A percentile compares a stretch with the other conserved stretches of the same genome.
phyloP scores from a whole-genome alignment of 2,888 invertebrate species.

The Tenthredo amoena region DNA sequence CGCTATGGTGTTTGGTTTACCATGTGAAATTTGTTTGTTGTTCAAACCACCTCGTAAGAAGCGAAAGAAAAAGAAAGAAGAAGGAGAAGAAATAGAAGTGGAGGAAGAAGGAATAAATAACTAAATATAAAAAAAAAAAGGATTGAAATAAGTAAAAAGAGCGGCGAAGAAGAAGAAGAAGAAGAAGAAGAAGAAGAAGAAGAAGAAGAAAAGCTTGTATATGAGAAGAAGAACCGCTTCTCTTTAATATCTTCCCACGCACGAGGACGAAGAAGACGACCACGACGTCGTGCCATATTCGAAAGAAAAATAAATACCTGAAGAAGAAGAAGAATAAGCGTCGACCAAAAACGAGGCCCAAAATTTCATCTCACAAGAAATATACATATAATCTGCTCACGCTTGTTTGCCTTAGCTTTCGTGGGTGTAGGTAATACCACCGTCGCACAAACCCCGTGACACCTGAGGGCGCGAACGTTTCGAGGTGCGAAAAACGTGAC shows the following conservation, averaged over 20 bases:
- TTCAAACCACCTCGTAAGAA: neutral
- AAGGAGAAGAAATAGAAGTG: neutral
- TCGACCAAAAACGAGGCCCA: neutral
- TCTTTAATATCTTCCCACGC: slow-evolving; percentile 24
- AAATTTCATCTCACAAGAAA: slow-evolving; percentile 11
- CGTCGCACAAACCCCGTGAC: neutral
- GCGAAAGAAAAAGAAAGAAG: neutral
- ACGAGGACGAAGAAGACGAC: neutral
- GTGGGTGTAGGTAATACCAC: slow-evolving; percentile 10
- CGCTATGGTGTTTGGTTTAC: neutral
- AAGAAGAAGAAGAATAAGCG: neutral
- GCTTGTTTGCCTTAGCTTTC: neutral
- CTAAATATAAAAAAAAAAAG: slow-evolving; percentile 33
- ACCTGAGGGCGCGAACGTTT: neutral
- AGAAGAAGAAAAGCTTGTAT: neutral
- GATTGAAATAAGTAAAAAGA: slow-evolving; percentile 10
- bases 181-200: slow-evolving; percentile 7
- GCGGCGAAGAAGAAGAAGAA: slow-evolving; percentile 21
- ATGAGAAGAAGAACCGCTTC: neutral
- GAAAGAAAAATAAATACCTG: neutral
- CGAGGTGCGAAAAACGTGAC: slow-evolving; percentile 11
- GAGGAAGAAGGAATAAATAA: neutral
- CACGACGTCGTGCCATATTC: neutral
- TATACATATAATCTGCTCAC: neutral
- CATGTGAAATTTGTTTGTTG: slow-evolving; percentile 21